Conservation (phyloP, 2,797 vertebrate species). For the Diceros bicornis region DNA sequence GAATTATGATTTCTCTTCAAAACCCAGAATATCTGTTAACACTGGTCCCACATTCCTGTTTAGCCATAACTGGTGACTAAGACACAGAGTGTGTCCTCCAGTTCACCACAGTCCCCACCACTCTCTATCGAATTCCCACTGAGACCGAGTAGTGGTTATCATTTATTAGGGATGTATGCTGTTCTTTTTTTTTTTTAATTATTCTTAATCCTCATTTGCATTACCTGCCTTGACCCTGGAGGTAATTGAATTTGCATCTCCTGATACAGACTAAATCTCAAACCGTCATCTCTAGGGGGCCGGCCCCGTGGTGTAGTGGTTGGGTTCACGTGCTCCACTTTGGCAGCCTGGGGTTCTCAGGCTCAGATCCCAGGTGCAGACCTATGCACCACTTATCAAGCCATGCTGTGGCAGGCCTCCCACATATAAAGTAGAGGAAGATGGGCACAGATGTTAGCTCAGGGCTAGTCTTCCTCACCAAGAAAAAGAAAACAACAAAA, state of each 20-base stretch:
- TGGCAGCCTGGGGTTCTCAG: too few relatives aligned
- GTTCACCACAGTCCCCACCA: background rate
- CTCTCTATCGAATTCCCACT: background rate
- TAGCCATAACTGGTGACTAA: background rate
- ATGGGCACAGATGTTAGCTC: too few relatives aligned
- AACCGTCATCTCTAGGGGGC: background rate
- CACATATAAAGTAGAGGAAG: too few relatives aligned
- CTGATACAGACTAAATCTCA: constrained; percentile 7
- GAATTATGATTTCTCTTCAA: constrained; percentile 39
- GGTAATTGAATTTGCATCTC: background rate
- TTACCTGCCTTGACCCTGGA: background rate
- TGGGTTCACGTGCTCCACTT: too few relatives aligned
- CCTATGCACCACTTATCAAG: too few relatives aligned
- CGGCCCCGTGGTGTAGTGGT: too few relatives aligned
- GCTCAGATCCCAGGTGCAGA: too few relatives aligned
- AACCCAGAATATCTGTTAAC: background rate
- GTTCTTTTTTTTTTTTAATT: background rate
- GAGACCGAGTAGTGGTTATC: background rate
- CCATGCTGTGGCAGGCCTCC: too few relatives aligned
- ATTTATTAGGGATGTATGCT: background rate
- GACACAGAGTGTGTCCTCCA: background rate
- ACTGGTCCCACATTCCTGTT: background rate
- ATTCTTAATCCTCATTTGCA: background rate
- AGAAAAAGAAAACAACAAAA: too few relatives aligned
- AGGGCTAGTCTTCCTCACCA: too few relatives aligned